Evolutionary conservation across 2,888 invertebrate genomes (phyloP).

Genomic region (Baronia brevicornis): DNA sequence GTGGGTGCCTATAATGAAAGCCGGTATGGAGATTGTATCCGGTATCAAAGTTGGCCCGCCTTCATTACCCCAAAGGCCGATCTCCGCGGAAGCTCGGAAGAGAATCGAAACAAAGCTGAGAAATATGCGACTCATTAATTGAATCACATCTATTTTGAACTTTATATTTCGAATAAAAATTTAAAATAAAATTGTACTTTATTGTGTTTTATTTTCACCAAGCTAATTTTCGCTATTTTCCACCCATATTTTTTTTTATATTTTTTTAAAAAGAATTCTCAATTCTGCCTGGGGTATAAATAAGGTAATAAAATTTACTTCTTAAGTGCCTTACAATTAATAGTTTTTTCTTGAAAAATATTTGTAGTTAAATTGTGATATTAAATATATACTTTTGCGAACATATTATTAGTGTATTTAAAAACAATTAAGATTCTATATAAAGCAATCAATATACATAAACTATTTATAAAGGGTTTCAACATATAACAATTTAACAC

Average conservation of each 20-base stretch:
- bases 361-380: too few relatives aligned
- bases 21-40: conserved; percentile 77
- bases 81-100: conserved; percentile 53
- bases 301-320: too few relatives aligned
- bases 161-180: background rate
- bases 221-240: background rate
- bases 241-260: background rate
- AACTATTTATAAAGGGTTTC: too few relatives aligned
- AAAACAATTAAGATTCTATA: too few relatives aligned
- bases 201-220: background rate
- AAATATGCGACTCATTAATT: conserved; percentile 15
- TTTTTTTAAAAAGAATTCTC: too few relatives aligned
- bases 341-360: too few relatives aligned
- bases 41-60: conserved; percentile 79
- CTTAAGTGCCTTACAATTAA: too few relatives aligned
- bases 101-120: conserved; percentile 46
- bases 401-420: too few relatives aligned
- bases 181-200: background rate
- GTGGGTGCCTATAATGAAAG: conserved; percentile 83
- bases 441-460: too few relatives aligned
- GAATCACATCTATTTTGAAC: conserved; percentile 2
- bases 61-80: conserved; percentile 70
- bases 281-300: too few relatives aligned
- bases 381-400: too few relatives aligned
- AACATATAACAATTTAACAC: too few relatives aligned